phyloP scores from a whole-genome alignment of 2,888 invertebrate species.

The Craniophora ligustri region DNA sequence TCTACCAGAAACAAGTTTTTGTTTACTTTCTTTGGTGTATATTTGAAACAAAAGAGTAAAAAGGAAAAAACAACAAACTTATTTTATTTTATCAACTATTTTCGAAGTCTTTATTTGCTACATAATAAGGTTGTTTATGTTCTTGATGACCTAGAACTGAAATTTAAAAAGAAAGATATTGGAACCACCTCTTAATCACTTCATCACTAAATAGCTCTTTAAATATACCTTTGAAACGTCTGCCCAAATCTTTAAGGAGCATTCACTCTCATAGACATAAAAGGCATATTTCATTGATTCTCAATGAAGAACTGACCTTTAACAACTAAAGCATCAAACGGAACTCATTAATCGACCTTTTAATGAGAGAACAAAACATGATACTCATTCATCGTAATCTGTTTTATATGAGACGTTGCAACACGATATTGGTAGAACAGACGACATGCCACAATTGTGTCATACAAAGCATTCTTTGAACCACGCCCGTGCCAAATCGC shows the following conservation, averaged over 20 bases:
- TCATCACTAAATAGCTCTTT: too few species aligned
- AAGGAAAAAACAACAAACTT: background rate
- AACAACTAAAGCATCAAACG: slow-evolving; percentile 20
- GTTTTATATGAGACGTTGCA: slow-evolving; percentile 37
- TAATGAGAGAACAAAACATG: slow-evolving; percentile 20
- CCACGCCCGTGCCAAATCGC: slow-evolving; percentile 56
- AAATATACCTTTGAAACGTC: background rate
- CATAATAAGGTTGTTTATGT: too few species aligned
- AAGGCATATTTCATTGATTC: background rate
- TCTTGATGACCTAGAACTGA: too few species aligned
- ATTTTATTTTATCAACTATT: too few species aligned
- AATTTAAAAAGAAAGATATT: background rate
- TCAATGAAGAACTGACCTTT: slow-evolving; percentile 7
- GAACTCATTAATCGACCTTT: slow-evolving; percentile 32
- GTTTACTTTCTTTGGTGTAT: slow-evolving; percentile 19
- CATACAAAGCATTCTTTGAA: slow-evolving; percentile 43
- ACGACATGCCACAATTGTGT: slow-evolving; percentile 49
- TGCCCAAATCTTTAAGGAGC: background rate
- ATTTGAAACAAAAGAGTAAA: slow-evolving; percentile 7
- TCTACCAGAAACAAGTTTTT: slow-evolving; percentile 21
- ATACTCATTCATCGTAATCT: slow-evolving; percentile 31
- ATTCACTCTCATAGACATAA: background rate
- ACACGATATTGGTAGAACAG: slow-evolving; percentile 22
- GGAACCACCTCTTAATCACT: too few species aligned
- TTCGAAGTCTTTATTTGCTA: too few species aligned